Percentiles rank a stretch among this genome's conserved stretches.
phyloP scores from a whole-genome alignment of 2,797 vertebrate genomes.

The Chiroxiphia lanceolata region DNA sequence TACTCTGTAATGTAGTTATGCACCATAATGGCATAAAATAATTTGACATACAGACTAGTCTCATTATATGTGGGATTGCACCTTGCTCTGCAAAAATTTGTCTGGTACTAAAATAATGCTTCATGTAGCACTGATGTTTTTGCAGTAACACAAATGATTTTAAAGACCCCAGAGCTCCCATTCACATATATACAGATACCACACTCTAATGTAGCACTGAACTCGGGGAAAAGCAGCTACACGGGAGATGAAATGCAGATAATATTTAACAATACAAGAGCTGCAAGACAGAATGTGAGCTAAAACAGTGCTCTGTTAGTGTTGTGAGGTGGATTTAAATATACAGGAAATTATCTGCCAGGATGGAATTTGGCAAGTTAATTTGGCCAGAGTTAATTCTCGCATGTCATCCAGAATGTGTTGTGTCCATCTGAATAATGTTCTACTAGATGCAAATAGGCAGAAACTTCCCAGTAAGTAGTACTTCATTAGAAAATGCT shows the following conservation, averaged over 20 bases:
- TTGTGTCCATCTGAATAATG: neutral
- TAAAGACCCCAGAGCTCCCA: neutral
- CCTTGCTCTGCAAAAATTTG: neutral
- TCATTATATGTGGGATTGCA: neutral
- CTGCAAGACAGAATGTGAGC: neutral
- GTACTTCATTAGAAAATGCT: neutral
- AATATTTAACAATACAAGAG: neutral
- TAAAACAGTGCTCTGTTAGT: neutral
- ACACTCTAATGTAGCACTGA: neutral
- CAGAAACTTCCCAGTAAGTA: conserved; percentile 7
- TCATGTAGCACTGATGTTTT: neutral
- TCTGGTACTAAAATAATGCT: neutral
- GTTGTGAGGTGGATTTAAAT: neutral
- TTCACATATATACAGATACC: neutral
- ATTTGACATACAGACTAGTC: neutral
- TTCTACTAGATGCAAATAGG: neutral
- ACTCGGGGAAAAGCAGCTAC: neutral
- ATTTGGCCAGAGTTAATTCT: neutral
- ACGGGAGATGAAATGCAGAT: neutral
- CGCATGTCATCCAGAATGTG: neutral
- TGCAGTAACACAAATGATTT: neutral
- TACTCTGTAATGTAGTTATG: neutral
- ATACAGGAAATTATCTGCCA: neutral
- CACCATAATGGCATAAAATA: neutral
- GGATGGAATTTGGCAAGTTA: conserved; percentile 5